Conservation (phyloP, 2,113 vertebrate species). For the Regulus satrapa region DNA sequence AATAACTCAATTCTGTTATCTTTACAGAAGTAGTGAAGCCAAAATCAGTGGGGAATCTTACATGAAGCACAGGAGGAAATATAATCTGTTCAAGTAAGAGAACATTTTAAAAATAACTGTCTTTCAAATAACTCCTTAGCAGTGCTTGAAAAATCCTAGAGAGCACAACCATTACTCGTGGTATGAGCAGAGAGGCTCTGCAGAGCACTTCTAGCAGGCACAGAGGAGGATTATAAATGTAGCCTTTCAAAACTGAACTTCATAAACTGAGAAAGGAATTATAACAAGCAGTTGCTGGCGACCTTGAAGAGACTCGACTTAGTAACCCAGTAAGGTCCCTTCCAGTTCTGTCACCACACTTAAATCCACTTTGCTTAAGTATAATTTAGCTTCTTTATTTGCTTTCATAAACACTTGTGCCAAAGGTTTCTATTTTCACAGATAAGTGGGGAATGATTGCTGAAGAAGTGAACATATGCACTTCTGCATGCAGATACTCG, state of each 20-base stretch:
- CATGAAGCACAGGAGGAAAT: not conserved
- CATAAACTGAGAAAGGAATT: not conserved
- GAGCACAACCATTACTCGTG: not conserved
- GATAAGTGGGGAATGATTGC: not conserved
- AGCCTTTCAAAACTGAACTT: not conserved
- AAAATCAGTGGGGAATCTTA: not conserved
- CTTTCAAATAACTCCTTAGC: not conserved
- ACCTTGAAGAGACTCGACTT: not conserved
- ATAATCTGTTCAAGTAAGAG: not conserved
- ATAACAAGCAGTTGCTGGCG: not conserved
- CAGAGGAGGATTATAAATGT: not conserved
- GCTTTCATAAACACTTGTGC: not conserved
- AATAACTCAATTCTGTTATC: not conserved
- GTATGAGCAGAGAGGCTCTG: not conserved
- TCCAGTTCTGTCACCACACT: not conserved
- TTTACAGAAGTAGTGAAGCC: not conserved
- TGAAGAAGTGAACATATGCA: not conserved
- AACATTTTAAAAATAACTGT: not conserved
- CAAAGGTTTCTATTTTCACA: not conserved
- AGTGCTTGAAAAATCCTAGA: not conserved
- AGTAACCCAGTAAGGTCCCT: not conserved
- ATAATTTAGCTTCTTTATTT: not conserved
- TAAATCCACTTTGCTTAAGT: not conserved
- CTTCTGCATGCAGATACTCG: accelerated
- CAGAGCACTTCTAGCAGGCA: not conserved